Percentiles rank a stretch among this genome's conserved stretches.
Evolutionary conservation across 2,888 invertebrate genomes (phyloP).

Genomic region (Theristus sp.): DNA sequence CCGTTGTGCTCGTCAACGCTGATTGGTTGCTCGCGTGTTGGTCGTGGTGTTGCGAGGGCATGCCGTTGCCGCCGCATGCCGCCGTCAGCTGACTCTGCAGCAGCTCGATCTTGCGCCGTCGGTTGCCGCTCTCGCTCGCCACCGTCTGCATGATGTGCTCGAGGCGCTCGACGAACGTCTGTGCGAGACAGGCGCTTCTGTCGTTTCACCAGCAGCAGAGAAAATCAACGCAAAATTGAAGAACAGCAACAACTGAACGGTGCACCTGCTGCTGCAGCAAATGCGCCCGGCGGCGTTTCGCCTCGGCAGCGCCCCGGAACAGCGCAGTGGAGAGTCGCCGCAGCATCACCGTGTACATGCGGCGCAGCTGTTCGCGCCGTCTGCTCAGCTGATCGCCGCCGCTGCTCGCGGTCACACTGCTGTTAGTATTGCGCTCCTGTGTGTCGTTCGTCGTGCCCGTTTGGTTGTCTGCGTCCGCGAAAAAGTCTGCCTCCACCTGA

Average conservation of each 20-base stretch:
- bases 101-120: slow-evolving; percentile 56
- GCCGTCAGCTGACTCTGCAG: slow-evolving; percentile 52
- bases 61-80: too few species aligned
- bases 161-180: slow-evolving; percentile 71
- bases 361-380: neutral
- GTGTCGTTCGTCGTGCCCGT: too few species aligned
- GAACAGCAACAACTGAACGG: neutral
- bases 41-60: too few species aligned
- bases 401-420: too few species aligned
- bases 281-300: slow-evolving; percentile 44
- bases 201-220: neutral
- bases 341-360: slow-evolving; percentile 67
- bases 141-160: slow-evolving; percentile 57
- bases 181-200: neutral
- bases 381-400: neutral
- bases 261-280: slow-evolving; percentile 50
- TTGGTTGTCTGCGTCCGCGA: too few species aligned
- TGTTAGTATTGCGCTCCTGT: too few species aligned
- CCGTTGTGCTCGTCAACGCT: too few species aligned
- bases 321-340: slow-evolving; percentile 57
- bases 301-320: slow-evolving; percentile 22
- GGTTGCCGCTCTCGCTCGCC: slow-evolving; percentile 68
- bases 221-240: neutral
- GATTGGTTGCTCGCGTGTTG: neutral
- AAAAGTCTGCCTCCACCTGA: too few species aligned